phyloP scores from a whole-genome alignment of 2,797 vertebrate species.

The Clarias laeviceps region DNA sequence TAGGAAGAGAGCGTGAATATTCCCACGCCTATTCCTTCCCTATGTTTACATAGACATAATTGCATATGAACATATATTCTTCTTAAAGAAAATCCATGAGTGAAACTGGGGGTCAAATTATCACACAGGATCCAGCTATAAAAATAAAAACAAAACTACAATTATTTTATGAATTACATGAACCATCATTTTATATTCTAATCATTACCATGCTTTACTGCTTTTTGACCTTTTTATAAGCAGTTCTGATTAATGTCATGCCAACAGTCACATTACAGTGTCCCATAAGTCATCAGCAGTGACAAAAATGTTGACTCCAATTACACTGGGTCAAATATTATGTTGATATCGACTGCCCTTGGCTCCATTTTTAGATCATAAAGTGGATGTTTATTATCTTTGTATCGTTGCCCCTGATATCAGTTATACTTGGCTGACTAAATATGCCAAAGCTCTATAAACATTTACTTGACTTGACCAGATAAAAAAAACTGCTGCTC shows the following conservation, averaged over 20 bases:
- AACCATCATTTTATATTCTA: neutral
- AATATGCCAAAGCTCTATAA: neutral
- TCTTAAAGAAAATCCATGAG: neutral
- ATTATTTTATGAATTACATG: neutral
- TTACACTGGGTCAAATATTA: neutral
- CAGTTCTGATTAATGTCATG: neutral
- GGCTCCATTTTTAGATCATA: neutral
- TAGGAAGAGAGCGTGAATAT: neutral
- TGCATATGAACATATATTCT: neutral
- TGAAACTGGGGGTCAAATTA: neutral
- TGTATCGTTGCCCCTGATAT: neutral
- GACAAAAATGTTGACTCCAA: neutral
- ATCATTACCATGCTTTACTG: neutral
- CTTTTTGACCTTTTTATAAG: neutral
- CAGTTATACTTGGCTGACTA: neutral
- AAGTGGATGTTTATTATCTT: neutral
- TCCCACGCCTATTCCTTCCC: slow-evolving; percentile 2
- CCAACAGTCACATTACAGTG: neutral
- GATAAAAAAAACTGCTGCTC: neutral
- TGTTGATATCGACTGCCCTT: neutral
- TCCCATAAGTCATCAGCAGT: neutral
- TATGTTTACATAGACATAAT: neutral
- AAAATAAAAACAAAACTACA: neutral
- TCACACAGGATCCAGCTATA: neutral
- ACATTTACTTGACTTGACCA: neutral